Evolutionary conservation across 2,797 vertebrate genomes (phyloP), one percentile per base, ranked within the genome.

Genomic region (Balearica regulorum): DNA sequence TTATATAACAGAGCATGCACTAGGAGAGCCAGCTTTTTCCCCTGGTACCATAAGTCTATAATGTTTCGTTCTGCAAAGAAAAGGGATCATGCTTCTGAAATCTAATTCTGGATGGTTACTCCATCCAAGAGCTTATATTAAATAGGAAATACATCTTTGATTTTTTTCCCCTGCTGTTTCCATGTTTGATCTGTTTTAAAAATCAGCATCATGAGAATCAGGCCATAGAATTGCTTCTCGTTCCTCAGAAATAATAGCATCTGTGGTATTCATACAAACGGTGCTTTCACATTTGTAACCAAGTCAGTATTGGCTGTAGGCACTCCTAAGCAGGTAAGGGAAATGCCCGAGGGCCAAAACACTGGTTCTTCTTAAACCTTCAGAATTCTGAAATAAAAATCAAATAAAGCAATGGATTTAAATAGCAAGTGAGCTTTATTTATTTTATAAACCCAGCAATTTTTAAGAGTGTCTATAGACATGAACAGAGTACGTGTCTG

Each of bases 151-250:
- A 51, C 54, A 57, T 69, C 80, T 93, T 77, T 87, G 75, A 83
- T 70, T 83, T 87, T 88, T 84, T 39, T 12, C 29, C 79, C 72
- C 60, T 73, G 66, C 65, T 84, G 69, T 81, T 85, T 82, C 81
- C 78, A 60, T 93, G 39, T 87, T 89, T 94, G 39, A 80, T 93
- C 93, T 93, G 75, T 80, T 94, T 94, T 72, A 51, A 90, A 96
- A 97, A 76, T 57, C 77, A 92, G n/a, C 78, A 83, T 91, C 76
- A 82, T 8, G n/a, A 86, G 80, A 84, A 71, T 10, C 83, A 13
- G 53, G 78, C 71, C 53, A 60, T n/a, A 80, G 92, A 85, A 85
- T 71, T 86, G 62, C 89, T 82, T 90, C 69, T 90, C 28, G 3
- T 83, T 72, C 79, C 80, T 95, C 78, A 90, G 85, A 75, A 94